Evolutionary conservation across 2,113 vertebrate species (phyloP).

Genomic region (Miniopterus natalensis): DNA sequence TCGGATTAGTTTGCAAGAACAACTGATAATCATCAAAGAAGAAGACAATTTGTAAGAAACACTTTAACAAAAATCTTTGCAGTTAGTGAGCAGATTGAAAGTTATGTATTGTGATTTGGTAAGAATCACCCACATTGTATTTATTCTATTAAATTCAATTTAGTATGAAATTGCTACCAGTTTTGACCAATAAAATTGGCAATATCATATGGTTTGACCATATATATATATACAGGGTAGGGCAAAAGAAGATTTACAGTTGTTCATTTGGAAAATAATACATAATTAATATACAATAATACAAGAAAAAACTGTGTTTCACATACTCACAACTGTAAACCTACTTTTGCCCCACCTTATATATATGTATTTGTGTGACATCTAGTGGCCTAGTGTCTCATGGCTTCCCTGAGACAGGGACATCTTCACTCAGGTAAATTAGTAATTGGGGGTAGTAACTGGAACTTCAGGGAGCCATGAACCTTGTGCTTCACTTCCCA

Average conservation of each 20-base stretch:
- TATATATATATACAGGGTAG: no score
- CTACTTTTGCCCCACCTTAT: neutral
- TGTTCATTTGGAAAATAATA: no score
- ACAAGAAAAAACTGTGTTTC: no score
- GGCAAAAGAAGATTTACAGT: no score
- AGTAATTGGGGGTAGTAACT: neutral
- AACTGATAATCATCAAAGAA: neutral
- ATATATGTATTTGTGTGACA: neutral
- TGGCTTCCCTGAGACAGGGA: neutral
- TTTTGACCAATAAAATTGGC: neutral
- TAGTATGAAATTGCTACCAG: neutral
- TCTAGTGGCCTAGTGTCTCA: neutral
- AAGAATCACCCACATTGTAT: neutral
- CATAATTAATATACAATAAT: no score
- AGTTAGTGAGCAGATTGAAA: neutral
- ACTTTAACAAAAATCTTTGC: slow-evolving; percentile 27
- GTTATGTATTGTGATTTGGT: neutral
- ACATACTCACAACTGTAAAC: no score
- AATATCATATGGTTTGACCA: neutral
- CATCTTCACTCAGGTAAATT: neutral
- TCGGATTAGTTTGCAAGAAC: neutral
- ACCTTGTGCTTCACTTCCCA: neutral
- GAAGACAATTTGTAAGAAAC: slow-evolving; percentile 9
- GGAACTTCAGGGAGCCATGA: neutral
- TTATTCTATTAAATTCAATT: slow-evolving; percentile 5